phyloP scores from a whole-genome alignment of 2,888 invertebrate species.

The Hydroisotoma schaefferi region DNA sequence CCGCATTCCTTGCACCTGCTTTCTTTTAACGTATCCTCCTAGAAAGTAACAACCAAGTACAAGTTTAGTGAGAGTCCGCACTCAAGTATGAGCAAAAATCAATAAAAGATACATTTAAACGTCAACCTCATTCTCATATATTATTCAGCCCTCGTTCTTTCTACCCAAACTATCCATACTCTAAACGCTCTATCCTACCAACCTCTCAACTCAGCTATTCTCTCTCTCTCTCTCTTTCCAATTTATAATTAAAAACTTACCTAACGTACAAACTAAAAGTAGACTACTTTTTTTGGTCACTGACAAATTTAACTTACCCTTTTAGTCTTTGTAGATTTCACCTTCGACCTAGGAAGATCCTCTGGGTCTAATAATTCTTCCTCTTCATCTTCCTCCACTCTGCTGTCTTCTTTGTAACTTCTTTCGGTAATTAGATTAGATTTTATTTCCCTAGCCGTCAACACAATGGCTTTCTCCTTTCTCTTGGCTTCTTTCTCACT shows the following conservation, averaged over 20 bases:
- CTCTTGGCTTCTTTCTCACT: background rate
- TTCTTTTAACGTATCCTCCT: conserved; percentile 6
- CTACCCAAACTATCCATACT: background rate
- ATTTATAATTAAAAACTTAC: background rate
- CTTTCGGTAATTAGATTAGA: background rate
- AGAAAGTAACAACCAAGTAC: background rate
- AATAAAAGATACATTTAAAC: background rate
- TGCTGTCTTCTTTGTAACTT: too few species aligned
- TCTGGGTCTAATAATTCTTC: background rate
- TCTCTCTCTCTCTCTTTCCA: background rate
- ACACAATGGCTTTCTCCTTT: background rate
- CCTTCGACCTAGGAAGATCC: background rate
- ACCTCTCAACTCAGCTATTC: too few species aligned
- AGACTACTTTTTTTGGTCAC: too few species aligned
- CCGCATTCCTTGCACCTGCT: conserved; percentile 7
- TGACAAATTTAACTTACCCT: background rate
- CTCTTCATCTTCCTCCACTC: background rate
- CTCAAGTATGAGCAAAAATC: background rate
- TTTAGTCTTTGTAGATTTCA: background rate
- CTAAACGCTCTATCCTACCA: background rate
- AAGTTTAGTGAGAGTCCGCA: background rate
- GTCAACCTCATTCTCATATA: background rate
- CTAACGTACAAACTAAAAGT: background rate
- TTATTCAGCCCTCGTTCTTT: background rate
- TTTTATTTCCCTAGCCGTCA: background rate